Conservation (phyloP, 2,113 vertebrate species). For the Myanophis thanlyinensis region DNA sequence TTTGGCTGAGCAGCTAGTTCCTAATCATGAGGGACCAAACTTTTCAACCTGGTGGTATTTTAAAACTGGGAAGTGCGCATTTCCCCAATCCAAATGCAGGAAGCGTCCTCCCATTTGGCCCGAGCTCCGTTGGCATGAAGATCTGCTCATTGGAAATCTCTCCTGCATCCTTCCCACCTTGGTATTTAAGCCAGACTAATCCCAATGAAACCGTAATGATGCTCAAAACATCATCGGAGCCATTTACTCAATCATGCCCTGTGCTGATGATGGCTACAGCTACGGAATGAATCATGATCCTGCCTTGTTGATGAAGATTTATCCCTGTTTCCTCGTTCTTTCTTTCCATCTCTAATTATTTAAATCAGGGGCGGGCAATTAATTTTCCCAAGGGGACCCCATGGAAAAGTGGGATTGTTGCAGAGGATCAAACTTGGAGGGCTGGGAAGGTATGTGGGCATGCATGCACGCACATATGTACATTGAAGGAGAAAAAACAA, state of each 20-base stretch:
- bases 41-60: background rate
- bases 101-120: background rate
- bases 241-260: slow-evolving; percentile 13
- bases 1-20: background rate
- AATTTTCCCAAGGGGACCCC: background rate
- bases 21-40: background rate
- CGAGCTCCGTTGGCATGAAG: background rate
- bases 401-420: background rate
- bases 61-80: background rate
- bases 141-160: background rate
- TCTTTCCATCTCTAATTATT: slow-evolving; percentile 5
- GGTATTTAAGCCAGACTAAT: slow-evolving; percentile 29
- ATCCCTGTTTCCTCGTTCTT: background rate
- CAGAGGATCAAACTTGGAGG: background rate
- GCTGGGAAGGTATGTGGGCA: background rate
- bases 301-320: slow-evolving; percentile 25
- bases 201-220: slow-evolving; percentile 21
- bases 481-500: too few relatives aligned
- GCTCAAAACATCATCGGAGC: slow-evolving; percentile 13
- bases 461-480: background rate
- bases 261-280: slow-evolving; percentile 4
- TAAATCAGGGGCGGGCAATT: background rate
- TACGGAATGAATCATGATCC: background rate
- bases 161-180: background rate
- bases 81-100: background rate